Base-by-base conservation (phyloP, 2,113 vertebrate genomes). In the Puma concolor region DNA sequence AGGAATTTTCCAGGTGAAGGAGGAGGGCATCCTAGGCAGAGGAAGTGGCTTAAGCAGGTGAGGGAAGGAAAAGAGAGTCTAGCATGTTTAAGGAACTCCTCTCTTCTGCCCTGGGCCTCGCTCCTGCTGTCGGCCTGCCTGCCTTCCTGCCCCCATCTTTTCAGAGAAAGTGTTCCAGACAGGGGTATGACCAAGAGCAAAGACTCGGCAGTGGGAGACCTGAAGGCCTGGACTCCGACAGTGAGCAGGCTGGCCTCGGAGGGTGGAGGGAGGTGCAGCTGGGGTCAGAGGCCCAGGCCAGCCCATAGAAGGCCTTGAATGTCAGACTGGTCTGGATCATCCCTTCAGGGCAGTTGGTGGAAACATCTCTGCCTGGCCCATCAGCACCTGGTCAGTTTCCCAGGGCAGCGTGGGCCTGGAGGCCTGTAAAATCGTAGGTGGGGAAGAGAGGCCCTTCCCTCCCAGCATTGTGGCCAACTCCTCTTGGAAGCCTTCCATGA, bases 51-150 rank as follows among this genome's bases (percentile, higher is more conserved):
- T 84, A 7, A 57, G 48, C 52, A 21, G 36, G 38, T 1, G 17
- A 6, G 4, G 23, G 85, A 80, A 14, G 25, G 33, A 25, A 12
- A 31, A 38, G 31, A 69, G 44, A 3, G 2, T 13, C 16, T 33
- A 0, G n/a, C 25, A 0, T 13, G 5, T 48, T 66, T 38, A 4
- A 36, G 48, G n/a, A 38, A 1, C 63, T 38, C 41, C 2, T 36
- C 52, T 29, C 50, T 33, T 9, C 29, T 13, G 7, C 52, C 60
- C 16, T 23, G 17, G 77, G 23, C 44, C 23, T 63, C 0, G 0
- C 60, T 72, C 4, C 0, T 7, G 1, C 44, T 33, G 1, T 66
- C 41, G 63, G 50, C 57, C 81, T 36, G 54, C 12, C 41, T 63
- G 64, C 66, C 13, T 33, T 2, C 21, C 5, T 0, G 27, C 8